Conservation (phyloP, 2,113 vertebrate genomes). For the Leucosticte australis region DNA sequence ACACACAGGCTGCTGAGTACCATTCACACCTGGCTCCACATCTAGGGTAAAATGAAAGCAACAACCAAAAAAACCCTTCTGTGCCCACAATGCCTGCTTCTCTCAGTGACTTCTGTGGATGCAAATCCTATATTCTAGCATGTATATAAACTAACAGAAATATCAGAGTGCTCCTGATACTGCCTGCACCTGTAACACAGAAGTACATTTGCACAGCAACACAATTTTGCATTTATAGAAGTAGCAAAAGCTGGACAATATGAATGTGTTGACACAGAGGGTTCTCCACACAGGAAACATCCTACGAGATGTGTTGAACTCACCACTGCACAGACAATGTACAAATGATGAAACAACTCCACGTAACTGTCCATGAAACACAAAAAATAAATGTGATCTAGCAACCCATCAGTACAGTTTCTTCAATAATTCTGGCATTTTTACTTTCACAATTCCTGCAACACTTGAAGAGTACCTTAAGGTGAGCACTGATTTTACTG, state of each 20-base stretch:
- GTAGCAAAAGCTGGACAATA: not conserved
- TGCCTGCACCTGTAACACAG: not conserved
- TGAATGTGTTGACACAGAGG: accelerated
- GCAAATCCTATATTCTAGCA: not conserved
- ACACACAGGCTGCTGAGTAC: not conserved
- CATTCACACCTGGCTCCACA: not conserved
- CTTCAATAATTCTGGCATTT: not conserved
- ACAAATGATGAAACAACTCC: not conserved
- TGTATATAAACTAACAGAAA: not conserved
- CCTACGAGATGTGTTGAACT: not conserved
- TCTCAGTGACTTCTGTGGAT: not conserved
- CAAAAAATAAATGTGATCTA: not conserved
- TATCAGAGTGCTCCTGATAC: not conserved
- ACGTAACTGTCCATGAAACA: accelerated
- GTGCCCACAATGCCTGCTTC: not conserved
- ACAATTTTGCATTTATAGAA: not conserved
- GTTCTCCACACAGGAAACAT: not conserved
- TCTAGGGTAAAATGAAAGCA: not conserved
- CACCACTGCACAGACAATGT: not conserved
- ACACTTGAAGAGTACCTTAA: not conserved
- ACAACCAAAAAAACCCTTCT: not conserved
- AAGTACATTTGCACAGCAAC: not conserved
- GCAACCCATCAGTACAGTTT: not conserved
- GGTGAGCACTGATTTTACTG: not conserved
- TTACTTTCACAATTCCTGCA: not conserved